Conservation (phyloP, 2,888 invertebrate species). For the Toxonevra muliebris region DNA sequence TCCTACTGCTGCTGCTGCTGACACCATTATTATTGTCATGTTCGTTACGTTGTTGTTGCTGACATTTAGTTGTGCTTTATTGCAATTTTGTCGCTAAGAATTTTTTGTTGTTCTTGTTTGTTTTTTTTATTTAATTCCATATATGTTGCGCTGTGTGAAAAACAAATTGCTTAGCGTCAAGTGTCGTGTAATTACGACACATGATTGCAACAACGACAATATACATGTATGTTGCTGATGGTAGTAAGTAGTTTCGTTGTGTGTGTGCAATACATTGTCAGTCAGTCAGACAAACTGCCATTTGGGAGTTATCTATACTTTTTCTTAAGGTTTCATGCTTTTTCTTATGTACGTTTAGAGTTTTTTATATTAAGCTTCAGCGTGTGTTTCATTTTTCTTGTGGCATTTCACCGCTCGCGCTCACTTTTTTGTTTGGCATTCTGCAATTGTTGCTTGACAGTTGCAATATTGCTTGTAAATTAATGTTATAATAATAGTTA, state of each 20-base stretch:
- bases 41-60: neutral
- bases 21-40: neutral
- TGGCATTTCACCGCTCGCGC: neutral
- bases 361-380: conserved; percentile 1
- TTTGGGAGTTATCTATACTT: conserved; percentile 18
- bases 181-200: conserved; percentile 62
- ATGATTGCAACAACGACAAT: conserved; percentile 39
- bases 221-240: no score
- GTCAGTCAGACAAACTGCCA: conserved; percentile 8
- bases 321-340: neutral
- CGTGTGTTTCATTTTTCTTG: conserved; percentile 13
- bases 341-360: neutral
- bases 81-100: neutral
- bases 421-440: no score
- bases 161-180: conserved; percentile 64
- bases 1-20: neutral
- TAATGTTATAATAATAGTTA: conserved; percentile 29
- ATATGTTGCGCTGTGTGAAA: conserved; percentile 36
- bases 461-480: conserved; percentile 25
- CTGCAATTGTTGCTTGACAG: conserved; percentile 17
- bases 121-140: conserved; percentile 30
- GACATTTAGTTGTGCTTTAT: neutral
- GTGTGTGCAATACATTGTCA: conserved; percentile 5
- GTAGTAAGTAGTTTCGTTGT: neutral
- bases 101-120: neutral